phyloP scores from a whole-genome alignment of 2,797 vertebrate genomes.

The Alosa sapidissima region DNA sequence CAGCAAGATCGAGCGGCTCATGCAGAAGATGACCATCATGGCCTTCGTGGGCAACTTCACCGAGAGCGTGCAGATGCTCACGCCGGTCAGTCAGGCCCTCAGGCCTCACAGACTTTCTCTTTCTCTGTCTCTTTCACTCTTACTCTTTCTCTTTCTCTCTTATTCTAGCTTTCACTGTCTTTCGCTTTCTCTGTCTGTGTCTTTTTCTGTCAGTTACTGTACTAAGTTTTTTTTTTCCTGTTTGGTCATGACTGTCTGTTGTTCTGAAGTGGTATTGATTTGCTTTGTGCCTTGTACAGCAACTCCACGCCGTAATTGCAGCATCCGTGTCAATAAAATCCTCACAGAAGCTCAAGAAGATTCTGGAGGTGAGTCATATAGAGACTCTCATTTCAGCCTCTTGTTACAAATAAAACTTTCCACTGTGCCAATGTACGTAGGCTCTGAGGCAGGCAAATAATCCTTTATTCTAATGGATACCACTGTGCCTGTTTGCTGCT shows the following conservation, averaged over 20 bases:
- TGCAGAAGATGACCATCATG: conserved; percentile 96
- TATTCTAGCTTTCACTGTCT: too few relatives aligned
- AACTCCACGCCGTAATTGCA: conserved; percentile 97
- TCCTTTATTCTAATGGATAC: not conserved
- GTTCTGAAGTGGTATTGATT: not conserved
- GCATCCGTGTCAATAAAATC: conserved; percentile 97
- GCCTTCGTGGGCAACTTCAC: conserved; percentile 93
- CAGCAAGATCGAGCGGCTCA: conserved; percentile 92
- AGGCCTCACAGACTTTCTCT: not conserved
- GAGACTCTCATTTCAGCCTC: not conserved
- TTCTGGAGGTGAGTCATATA: conserved; percentile 83
- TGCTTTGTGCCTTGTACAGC: conserved; percentile 75
- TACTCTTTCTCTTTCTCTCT: too few relatives aligned
- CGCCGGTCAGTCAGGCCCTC: conserved; percentile 73
- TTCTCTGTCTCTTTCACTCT: not conserved
- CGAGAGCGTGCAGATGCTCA: conserved; percentile 94
- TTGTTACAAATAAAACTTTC: not conserved
- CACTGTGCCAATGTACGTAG: too few relatives aligned
- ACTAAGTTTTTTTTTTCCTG: not conserved
- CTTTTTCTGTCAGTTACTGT: too few relatives aligned
- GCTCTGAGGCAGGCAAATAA: too few relatives aligned
- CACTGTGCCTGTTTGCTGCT: not conserved
- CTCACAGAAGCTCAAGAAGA: conserved; percentile 97
- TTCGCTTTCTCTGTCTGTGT: not conserved
- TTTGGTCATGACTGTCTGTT: not conserved